Percentiles rank a stretch among this genome's conserved stretches.
Conservation (phyloP, 2,797 vertebrate species). For the Trachops cirrhosus region DNA sequence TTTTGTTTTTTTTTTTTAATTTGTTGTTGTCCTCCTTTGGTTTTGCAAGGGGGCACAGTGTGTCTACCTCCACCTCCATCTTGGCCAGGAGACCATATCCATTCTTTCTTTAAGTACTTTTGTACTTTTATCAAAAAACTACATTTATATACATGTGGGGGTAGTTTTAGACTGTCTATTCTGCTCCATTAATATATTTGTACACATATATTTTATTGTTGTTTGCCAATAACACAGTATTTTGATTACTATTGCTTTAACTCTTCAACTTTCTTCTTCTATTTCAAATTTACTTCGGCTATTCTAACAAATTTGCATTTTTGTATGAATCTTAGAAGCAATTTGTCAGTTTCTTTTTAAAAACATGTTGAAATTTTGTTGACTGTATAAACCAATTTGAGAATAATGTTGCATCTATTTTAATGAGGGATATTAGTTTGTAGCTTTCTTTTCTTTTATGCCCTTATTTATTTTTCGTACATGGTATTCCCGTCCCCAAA, state of each 20-base stretch:
- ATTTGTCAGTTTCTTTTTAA: background rate
- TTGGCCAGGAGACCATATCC: too few relatives aligned
- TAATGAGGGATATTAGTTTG: background rate
- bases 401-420: background rate
- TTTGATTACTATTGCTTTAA: background rate
- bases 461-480: background rate
- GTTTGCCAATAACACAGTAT: background rate
- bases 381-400: background rate
- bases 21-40: too few relatives aligned
- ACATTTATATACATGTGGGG: background rate
- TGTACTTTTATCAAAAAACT: background rate
- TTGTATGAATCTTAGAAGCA: background rate
- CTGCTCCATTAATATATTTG: background rate
- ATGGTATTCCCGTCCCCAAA: background rate
- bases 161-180: background rate
- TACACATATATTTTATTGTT: background rate
- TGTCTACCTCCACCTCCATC: too few relatives aligned
- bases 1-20: too few relatives aligned
- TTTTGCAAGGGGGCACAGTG: too few relatives aligned
- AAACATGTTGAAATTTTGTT: background rate
- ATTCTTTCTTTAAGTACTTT: background rate
- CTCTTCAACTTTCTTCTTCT: background rate
- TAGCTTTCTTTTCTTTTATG: background rate
- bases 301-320: background rate
- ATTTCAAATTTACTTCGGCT: background rate